Percentiles rank a stretch among this genome's conserved stretches.
Evolutionary conservation across 2,113 vertebrate genomes (phyloP).

Genomic region (Tylochromis polylepis): DNA sequence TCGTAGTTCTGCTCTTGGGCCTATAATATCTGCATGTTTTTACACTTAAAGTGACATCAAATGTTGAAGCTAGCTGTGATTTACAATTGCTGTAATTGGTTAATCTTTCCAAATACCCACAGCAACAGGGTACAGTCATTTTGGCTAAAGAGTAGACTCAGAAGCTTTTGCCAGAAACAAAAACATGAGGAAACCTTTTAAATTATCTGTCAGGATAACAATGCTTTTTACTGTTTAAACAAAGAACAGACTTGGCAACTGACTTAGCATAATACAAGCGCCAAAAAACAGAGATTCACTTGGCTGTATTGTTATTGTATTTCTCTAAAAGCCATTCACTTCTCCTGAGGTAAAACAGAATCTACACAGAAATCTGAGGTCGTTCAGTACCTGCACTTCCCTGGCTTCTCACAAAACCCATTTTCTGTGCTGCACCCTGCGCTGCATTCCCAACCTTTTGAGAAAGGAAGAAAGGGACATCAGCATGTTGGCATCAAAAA

Average conservation of each 20-base stretch:
- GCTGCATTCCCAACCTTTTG: conserved; percentile 81
- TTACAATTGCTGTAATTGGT: neutral
- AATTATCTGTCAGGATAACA: neutral
- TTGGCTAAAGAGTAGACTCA: neutral
- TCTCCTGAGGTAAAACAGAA: neutral
- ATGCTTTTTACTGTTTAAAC: conserved; percentile 1
- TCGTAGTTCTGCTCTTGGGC: neutral
- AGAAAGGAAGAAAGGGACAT: conserved; percentile 4
- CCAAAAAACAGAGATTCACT: neutral
- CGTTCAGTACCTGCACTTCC: conserved; percentile 85
- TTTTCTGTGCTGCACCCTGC: conserved; percentile 81
- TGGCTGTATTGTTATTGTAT: neutral
- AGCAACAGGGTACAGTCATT: neutral
- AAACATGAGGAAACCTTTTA: neutral
- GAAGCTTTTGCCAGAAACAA: neutral
- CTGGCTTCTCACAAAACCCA: conserved; percentile 84
- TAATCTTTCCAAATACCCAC: neutral
- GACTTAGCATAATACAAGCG: neutral
- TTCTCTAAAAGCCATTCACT: neutral
- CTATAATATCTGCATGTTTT: neutral
- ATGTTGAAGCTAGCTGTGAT: neutral
- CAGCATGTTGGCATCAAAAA: neutral
- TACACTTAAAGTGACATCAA: neutral
- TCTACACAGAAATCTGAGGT: conserved; percentile 11
- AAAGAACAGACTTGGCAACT: conserved; percentile 15